Base-by-base conservation (phyloP, 1,140 invertebrate species). In the Gryon sp. region DNA sequence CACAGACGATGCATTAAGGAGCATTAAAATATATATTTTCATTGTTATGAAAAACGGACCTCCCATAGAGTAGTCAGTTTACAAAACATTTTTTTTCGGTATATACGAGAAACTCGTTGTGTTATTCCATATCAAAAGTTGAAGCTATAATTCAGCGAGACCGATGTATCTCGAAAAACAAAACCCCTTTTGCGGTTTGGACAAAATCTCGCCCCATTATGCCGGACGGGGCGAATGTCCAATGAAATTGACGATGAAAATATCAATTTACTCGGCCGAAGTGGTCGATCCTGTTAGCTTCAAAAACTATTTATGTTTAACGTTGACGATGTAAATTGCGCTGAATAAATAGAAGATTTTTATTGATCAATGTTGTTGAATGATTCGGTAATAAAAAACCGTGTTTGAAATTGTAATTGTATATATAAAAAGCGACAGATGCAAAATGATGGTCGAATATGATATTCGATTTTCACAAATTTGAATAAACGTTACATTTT, bases 31-130 rank as follows among this genome's bases (percentile, higher is more conserved):
- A 52, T 32, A 52, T 32, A 41, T 43, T 52, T 34, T 22, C 36
- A 65, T 65, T 65, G 60, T 65, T 48, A 65, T 52, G 60, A 65
- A 65, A 65, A 65, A 43, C 46, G 45, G 60, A 52, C 60, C 60
- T 50, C 60, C 60, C 60, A 26, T 9, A 16, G 60, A 26, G 45
- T 36, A 11, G 12, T 28, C 12, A 22, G 43, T 46, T 46, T 28
- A 38, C 22, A 52, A 63, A 66, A 53, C 46, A 26, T 38, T 43
- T n/a, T n/a, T n/a, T n/a, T n/a, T n/a, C 20, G 40, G 24, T 22
- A 48, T 36, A 53, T 53, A 26, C 45, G 40, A 41, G 34, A 11
- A 12, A n/a, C 34, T 32, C 60, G 60, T 41, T 45, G 46, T 18
- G 53, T 65, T 53, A 53, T 55, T 50, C 28, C 5, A 1, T 40